Percentiles rank a stretch among this genome's conserved stretches.
These are phyloP conservation scores for Pterois miles DNA, from an alignment of 2,797 vertebrate genomes.

Conservation along the genomic window DNA sequence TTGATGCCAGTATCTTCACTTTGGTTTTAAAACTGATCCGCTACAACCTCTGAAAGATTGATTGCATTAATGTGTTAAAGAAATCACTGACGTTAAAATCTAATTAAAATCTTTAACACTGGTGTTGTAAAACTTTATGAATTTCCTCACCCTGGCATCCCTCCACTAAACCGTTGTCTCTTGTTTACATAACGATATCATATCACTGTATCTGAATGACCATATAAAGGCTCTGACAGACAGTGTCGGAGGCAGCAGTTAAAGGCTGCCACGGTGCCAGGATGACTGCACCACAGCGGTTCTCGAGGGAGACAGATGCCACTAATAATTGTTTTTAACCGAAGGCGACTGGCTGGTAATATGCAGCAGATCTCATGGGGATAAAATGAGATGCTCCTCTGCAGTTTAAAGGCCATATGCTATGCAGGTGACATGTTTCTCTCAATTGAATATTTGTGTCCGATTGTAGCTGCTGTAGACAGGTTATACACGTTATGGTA, in stretches of 20 bases:
- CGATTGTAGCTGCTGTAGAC: slow-evolving; percentile 21
- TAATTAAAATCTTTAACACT: background rate
- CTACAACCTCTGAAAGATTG: background rate
- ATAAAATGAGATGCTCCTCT: slow-evolving; percentile 32
- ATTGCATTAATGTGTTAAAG: background rate
- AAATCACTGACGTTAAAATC: background rate
- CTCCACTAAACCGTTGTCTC: background rate
- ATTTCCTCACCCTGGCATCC: background rate
- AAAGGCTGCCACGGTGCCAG: slow-evolving; percentile 24
- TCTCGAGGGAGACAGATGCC: slow-evolving; percentile 60
- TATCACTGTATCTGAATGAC: slow-evolving; percentile 49
- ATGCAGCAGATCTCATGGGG: slow-evolving; percentile 24
- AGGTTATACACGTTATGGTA: slow-evolving; percentile 25
- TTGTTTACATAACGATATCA: slow-evolving; percentile 41
- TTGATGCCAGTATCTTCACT: background rate
- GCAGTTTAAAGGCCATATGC: slow-evolving; percentile 47
- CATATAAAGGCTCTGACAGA: slow-evolving; percentile 40
- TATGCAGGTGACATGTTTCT: slow-evolving; percentile 33
- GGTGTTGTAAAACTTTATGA: background rate
- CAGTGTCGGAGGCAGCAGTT: slow-evolving; percentile 39
- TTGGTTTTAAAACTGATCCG: background rate
- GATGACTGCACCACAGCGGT: slow-evolving; percentile 34
- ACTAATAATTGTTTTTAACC: slow-evolving; percentile 56
- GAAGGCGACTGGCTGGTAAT: slow-evolving; percentile 29
- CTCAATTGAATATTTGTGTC: slow-evolving; percentile 34